Conservation (phyloP, 2,113 vertebrate genomes). For the Reinhardtius hippoglossoides region DNA sequence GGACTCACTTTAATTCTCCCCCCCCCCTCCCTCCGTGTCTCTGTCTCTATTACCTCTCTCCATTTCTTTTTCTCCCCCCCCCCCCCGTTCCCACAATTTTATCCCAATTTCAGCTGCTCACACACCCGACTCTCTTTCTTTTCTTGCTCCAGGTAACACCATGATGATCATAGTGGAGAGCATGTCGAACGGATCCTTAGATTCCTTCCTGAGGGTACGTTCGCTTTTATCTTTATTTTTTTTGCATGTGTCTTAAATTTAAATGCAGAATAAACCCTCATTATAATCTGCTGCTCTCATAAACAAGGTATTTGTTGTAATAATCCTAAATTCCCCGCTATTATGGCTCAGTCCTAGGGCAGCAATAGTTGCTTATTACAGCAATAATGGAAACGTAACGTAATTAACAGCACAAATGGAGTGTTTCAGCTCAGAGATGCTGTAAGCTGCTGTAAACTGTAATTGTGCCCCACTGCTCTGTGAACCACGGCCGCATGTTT, state of each 20-base stretch:
- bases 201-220: conserved; percentile 93
- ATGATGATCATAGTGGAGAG: conserved; percentile 95
- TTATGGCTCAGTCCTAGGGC: conserved; percentile 31
- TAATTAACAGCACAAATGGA: conserved; percentile 64
- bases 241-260: conserved; percentile 6
- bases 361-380: conserved; percentile 31
- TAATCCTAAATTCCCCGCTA: conserved; percentile 17
- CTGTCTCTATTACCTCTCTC: conserved; percentile 53
- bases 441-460: conserved; percentile 52
- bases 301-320: conserved; percentile 26
- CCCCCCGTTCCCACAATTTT: not conserved
- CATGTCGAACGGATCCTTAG: conserved; percentile 90
- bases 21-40: not conserved
- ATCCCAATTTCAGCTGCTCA: conserved; percentile 7
- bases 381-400: conserved; percentile 42
- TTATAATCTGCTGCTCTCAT: conserved; percentile 14
- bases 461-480: conserved; percentile 46
- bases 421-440: conserved; percentile 52
- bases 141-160: conserved; percentile 85
- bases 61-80: not conserved
- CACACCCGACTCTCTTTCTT: not conserved
- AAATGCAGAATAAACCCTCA: conserved; percentile 1
- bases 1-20: conserved; percentile 45
- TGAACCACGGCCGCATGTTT: conserved; percentile 44
- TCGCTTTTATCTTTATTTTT: not conserved